These are phyloP conservation scores for Rhogogaster chlorosoma DNA, from an alignment of 2,888 invertebrate species.

Conservation along the genomic window DNA sequence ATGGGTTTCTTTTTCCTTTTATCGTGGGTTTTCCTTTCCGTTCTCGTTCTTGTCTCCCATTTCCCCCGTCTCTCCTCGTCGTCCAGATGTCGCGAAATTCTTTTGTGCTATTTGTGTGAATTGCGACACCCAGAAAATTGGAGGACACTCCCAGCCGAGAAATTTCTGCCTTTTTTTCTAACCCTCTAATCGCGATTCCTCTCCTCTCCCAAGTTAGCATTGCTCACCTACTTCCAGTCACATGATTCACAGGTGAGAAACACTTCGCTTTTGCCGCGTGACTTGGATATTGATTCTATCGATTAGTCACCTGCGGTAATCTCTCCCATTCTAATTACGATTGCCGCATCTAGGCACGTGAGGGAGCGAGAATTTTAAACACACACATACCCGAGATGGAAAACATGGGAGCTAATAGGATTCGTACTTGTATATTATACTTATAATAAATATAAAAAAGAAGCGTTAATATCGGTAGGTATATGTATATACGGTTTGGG, in stretches of 20 bases:
- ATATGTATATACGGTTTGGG: background rate
- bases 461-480: background rate
- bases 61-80: slow-evolving; percentile 55
- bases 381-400: background rate
- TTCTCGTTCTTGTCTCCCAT: slow-evolving; percentile 12
- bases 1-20: slow-evolving; percentile 57
- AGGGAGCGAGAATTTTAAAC: background rate
- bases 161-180: background rate
- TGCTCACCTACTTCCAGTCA: background rate
- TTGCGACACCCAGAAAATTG: slow-evolving; percentile 44
- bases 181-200: background rate
- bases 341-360: background rate
- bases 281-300: background rate
- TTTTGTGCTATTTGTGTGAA: background rate
- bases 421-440: background rate
- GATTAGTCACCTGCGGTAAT: background rate
- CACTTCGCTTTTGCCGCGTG: background rate
- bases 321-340: background rate
- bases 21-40: slow-evolving; percentile 15
- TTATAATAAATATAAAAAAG: background rate
- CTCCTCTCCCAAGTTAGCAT: background rate
- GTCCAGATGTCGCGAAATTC: slow-evolving; percentile 62
- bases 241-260: background rate
- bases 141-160: slow-evolving; percentile 14
- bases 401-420: slow-evolving; percentile 1